phyloP scores from a whole-genome alignment of 2,113 vertebrate genomes.

The Zonotrichia leucophrys region DNA sequence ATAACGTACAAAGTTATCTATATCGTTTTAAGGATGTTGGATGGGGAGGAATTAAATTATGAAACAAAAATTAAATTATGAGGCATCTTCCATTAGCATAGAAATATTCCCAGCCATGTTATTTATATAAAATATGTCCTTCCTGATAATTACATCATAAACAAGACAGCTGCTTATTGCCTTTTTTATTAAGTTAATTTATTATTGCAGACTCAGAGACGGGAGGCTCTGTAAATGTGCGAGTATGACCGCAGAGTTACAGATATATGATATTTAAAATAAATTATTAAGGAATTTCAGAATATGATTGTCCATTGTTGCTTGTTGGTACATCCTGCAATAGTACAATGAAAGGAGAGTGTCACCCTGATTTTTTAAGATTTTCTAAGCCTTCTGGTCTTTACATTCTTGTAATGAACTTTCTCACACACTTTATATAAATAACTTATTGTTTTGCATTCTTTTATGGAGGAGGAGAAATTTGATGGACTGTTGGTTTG shows the following conservation, averaged over 20 bases:
- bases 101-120: neutral
- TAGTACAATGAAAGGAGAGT: neutral
- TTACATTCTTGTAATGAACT: too few species aligned
- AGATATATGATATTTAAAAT: neutral
- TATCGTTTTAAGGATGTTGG: neutral
- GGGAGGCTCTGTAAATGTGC: neutral
- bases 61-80: neutral
- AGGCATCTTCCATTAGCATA: neutral
- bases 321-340: neutral
- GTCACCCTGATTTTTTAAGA: too few species aligned
- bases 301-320: neutral
- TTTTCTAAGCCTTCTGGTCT: too few species aligned
- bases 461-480: too few species aligned
- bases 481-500: too few species aligned
- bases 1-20: neutral
- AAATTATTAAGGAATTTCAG: neutral
- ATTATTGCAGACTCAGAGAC: neutral
- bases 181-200: conserved; percentile 38
- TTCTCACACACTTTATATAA: too few species aligned
- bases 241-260: neutral
- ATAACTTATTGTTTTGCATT: too few species aligned
- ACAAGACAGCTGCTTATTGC: neutral
- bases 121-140: conserved; percentile 7
- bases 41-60: neutral
- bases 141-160: conserved; percentile 19